Base-by-base conservation (phyloP, 2,113 vertebrate species). In the Sinosuthora webbiana region DNA sequence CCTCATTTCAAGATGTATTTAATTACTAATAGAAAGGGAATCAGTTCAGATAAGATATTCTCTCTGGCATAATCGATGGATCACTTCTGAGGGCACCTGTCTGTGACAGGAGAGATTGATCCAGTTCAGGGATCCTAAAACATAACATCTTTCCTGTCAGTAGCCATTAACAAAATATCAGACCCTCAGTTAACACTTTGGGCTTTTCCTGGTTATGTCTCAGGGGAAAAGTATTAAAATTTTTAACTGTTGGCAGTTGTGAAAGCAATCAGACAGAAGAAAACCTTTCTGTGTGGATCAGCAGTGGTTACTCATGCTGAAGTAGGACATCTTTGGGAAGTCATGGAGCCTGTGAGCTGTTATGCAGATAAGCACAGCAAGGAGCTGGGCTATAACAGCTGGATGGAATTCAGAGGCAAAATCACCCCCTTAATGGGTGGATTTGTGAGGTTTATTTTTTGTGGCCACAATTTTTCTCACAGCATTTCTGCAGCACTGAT, bases 81-180 rank as follows among this genome's bases (percentile, higher is more conserved):
- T 76, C 41, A 33, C 77, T 60, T 93, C 91, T 89, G 76, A 90
- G 91, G 91, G 77, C 52, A 41, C 93, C 95, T 92, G 68, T 71
- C 83, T 94, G 93, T 92, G 96, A 92, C 89, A 93, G 73, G 47
- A 64, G 60, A 81, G 93, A 96, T 96, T 89, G 95, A 96, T 96
- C 74, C 60, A 59, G 21, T n/a, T 75, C 64, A 65, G 47, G 27
- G 37, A 24, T 44, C 69, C 69, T 74, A 44, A 83, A 94, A 23
- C 64, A 42, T 62, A 80, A 33, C 90, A 74, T 81, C 80, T 52
- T 91, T 63, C 56, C 73, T 75, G 69, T 60, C 86, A 39, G 64
- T 22, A 83, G 60, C 11, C 76, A 78, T 92, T 87, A 95, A 50
- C 73, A 80, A 69, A 93, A 33, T 23, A 76, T n/a, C 91, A 84